A percentile compares a stretch with the other conserved stretches of the same genome.
Evolutionary conservation across 2,888 invertebrate genomes (phyloP).

Genomic region (Bellardia bayeri): DNA sequence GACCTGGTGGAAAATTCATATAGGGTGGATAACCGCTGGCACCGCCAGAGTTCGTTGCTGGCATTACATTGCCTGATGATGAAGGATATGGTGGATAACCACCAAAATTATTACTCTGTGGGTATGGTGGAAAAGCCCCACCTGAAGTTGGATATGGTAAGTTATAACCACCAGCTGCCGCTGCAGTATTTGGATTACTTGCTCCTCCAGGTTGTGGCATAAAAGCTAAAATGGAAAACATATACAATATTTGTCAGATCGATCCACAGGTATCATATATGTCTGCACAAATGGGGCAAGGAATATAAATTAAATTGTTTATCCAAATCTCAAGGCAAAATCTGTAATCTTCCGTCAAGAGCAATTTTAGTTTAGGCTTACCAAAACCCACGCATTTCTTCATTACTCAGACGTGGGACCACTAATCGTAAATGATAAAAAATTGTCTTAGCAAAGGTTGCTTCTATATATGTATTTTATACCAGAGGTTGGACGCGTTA

Average conservation of each 20-base stretch:
- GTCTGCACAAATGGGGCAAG: too few species aligned
- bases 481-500: too few species aligned
- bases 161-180: conserved; percentile 77
- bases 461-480: too few species aligned
- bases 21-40: conserved; percentile 85
- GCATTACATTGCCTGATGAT: conserved; percentile 70
- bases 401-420: too few species aligned
- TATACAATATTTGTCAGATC: neutral
- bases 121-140: conserved; percentile 84
- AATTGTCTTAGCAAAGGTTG: too few species aligned
- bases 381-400: too few species aligned
- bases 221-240: conserved; percentile 79
- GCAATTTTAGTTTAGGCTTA: too few species aligned
- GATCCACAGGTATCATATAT: too few species aligned
- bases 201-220: conserved; percentile 84
- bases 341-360: too few species aligned
- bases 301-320: too few species aligned
- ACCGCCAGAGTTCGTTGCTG: conserved; percentile 78
- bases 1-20: conserved; percentile 82
- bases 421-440: too few species aligned
- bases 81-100: conserved; percentile 83
- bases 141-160: conserved; percentile 85
- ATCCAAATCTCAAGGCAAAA: too few species aligned
- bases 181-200: conserved; percentile 77
- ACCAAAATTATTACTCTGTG: conserved; percentile 81